Percentiles rank a stretch among this genome's conserved stretches.
Evolutionary conservation across 2,113 vertebrate genomes (phyloP).

Genomic region (Gasterosteus aculeatus): DNA sequence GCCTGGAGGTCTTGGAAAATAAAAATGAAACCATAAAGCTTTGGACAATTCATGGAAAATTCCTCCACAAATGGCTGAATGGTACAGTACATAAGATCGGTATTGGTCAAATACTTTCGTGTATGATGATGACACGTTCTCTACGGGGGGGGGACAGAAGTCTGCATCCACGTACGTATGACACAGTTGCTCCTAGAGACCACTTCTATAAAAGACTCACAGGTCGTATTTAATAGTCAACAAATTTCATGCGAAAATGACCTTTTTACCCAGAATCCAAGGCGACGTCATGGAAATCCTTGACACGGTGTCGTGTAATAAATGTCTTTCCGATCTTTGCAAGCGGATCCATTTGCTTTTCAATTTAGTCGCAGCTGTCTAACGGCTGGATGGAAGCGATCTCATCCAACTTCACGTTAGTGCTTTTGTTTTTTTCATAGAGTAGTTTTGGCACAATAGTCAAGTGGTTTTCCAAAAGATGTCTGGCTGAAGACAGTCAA

Average conservation of each 20-base stretch:
- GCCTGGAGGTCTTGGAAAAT: not conserved
- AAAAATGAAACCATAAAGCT: no score
- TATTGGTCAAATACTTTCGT: not conserved
- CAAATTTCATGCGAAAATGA: not conserved
- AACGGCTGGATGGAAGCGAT: conserved; percentile 5
- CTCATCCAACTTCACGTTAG: not conserved
- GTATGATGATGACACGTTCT: not conserved
- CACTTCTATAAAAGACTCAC: not conserved
- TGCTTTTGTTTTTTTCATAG: not conserved
- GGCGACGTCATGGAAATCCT: not conserved
- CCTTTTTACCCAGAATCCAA: not conserved
- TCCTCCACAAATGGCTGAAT: not conserved
- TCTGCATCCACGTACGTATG: no score
- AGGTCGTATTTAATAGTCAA: not conserved
- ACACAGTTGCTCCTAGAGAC: no score
- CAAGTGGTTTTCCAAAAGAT: not conserved
- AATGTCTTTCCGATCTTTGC: not conserved
- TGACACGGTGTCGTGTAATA: not conserved
- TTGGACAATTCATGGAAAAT: not conserved
- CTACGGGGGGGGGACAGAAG: not conserved
- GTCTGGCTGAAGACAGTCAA: not conserved
- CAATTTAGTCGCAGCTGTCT: conserved; percentile 6
- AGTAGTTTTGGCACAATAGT: not conserved
- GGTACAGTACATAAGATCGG: not conserved
- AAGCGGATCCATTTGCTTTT: conserved; percentile 1